Percentiles rank a stretch among this genome's conserved stretches.
These are phyloP conservation scores for Pachyrhynchus sulphureomaculatus DNA, from an alignment of 1,140 invertebrate species.

Conservation along the genomic window DNA sequence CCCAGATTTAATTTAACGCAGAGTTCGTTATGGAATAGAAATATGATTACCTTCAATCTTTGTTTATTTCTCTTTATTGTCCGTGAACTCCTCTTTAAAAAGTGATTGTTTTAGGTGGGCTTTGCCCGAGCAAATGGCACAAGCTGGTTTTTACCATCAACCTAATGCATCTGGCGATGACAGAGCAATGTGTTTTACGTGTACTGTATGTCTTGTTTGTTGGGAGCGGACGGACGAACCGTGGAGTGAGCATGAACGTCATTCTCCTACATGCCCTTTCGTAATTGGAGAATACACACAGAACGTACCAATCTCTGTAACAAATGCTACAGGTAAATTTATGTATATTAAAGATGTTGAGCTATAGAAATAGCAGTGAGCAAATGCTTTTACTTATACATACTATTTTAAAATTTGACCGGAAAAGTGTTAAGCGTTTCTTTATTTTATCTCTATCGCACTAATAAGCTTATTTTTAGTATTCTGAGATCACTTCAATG, in stretches of 20 bases:
- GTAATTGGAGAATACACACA: slow-evolving; percentile 93
- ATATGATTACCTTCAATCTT: no score
- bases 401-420: no score
- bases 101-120: slow-evolving; percentile 87
- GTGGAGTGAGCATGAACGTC: slow-evolving; percentile 93
- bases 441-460: no score
- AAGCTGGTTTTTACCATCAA: slow-evolving; percentile 94
- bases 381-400: no score
- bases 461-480: no score
- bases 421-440: no score
- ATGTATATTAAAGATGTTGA: background rate
- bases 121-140: slow-evolving; percentile 91
- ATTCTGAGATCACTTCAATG: no score
- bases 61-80: no score
- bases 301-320: slow-evolving; percentile 90
- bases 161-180: slow-evolving; percentile 87
- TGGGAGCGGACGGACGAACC: slow-evolving; percentile 97
- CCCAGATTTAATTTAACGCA: no score
- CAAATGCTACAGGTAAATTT: slow-evolving; percentile 72
- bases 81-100: no score
- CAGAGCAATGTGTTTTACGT: slow-evolving; percentile 92
- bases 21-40: no score
- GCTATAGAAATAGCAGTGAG: no score
- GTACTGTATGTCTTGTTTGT: slow-evolving; percentile 88
- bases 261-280: slow-evolving; percentile 90